phyloP scores from a whole-genome alignment of 2,888 invertebrate species.

The Caenorhabditis uteleia region DNA sequence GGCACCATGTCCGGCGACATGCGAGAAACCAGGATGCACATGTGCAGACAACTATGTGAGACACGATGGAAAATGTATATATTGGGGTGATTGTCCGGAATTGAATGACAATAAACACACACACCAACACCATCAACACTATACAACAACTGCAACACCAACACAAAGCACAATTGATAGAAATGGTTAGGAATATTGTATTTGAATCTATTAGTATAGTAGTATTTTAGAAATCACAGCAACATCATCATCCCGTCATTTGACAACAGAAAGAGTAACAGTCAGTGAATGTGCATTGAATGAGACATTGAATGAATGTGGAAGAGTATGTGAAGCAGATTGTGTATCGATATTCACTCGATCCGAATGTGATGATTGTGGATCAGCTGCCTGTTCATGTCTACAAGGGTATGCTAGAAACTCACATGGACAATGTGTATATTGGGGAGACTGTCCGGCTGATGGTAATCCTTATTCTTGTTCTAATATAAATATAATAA shows the following conservation, averaged over 20 bases:
- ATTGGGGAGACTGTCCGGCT: slow-evolving; percentile 68
- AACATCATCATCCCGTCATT: too few species aligned
- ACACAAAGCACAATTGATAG: slow-evolving; percentile 21
- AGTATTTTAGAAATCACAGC: too few species aligned
- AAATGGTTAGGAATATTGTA: too few species aligned
- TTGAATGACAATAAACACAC: background rate
- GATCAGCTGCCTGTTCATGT: slow-evolving; percentile 61
- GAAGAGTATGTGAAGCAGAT: slow-evolving; percentile 66
- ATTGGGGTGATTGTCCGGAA: slow-evolving; percentile 67
- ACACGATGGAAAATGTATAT: slow-evolving; percentile 61
- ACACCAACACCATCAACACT: slow-evolving; percentile 11
- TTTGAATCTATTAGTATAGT: too few species aligned
- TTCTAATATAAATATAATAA: background rate
- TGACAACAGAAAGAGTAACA: slow-evolving; percentile 9
- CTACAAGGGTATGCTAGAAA: slow-evolving; percentile 65
- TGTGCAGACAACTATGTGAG: slow-evolving; percentile 67
- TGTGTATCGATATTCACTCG: slow-evolving; percentile 66
- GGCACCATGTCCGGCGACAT: slow-evolving; percentile 61
- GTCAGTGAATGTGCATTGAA: slow-evolving; percentile 54
- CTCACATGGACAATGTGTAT: slow-evolving; percentile 57
- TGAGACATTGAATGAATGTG: slow-evolving; percentile 68
- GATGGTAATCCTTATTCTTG: slow-evolving; percentile 23
- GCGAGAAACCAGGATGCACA: slow-evolving; percentile 65
- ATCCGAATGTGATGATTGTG: slow-evolving; percentile 63
- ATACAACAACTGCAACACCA: slow-evolving; percentile 1